A percentile compares a stretch with the other conserved stretches of the same genome.
These are phyloP conservation scores for Leucophenga varia DNA, from an alignment of 1,140 invertebrate genomes.

Conservation along the genomic window DNA sequence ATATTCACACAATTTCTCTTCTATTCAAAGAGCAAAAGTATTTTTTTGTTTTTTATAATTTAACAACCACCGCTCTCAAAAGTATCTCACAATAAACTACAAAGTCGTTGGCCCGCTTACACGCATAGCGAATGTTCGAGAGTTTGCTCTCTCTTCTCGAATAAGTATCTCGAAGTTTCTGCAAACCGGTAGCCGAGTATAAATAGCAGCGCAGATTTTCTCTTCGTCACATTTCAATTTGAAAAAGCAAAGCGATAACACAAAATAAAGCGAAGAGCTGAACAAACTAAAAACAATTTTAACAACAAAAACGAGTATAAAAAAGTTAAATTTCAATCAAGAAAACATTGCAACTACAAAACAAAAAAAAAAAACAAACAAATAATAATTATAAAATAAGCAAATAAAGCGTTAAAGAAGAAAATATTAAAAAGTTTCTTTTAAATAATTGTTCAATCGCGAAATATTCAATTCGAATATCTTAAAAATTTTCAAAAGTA, in stretches of 20 bases:
- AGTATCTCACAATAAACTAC: too few species aligned
- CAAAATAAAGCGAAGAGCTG: slow-evolving; percentile 1
- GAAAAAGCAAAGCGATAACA: slow-evolving; percentile 15
- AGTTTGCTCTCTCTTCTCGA: slow-evolving; percentile 14
- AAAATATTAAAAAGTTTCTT: too few species aligned
- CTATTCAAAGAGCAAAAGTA: too few species aligned
- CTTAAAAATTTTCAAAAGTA: too few species aligned
- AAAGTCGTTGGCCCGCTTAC: slow-evolving; percentile 42
- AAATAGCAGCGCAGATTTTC: slow-evolving; percentile 22
- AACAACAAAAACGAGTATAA: neutral
- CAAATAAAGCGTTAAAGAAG: neutral
- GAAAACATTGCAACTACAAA: neutral
- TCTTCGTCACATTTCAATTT: slow-evolving; percentile 18
- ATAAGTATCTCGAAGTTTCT: slow-evolving; percentile 19
- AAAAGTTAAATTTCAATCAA: too few species aligned
- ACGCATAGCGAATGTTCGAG: neutral
- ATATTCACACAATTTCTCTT: too few species aligned
- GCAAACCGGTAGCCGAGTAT: slow-evolving; percentile 17
- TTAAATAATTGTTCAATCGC: too few species aligned
- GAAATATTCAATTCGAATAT: too few species aligned
- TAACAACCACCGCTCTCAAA: too few species aligned
- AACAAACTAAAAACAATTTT: slow-evolving; percentile 11
- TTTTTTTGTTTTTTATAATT: too few species aligned
- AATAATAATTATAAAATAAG: neutral
- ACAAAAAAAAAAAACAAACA: neutral